Conservation (phyloP, 2,797 vertebrate genomes). For the Myotis myotis region DNA sequence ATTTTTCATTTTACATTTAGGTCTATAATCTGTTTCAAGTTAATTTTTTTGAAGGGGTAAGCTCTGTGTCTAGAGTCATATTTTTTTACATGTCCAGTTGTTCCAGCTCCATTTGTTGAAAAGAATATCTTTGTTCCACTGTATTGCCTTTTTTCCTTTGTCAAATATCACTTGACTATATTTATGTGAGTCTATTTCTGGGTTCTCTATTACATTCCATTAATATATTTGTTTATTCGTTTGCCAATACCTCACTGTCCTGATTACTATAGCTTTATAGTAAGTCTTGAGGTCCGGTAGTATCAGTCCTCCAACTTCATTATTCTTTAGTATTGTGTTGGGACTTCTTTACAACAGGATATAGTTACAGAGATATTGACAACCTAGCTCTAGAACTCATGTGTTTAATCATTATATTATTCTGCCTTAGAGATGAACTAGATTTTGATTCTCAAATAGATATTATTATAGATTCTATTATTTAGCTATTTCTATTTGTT, state of each 20-base stretch:
- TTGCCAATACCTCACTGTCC: background rate
- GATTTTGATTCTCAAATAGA: constrained; percentile 11
- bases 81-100: background rate
- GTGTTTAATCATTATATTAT: background rate
- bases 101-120: background rate
- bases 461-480: background rate
- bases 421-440: background rate
- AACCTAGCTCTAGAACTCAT: background rate
- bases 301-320: background rate
- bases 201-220: background rate
- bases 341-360: background rate
- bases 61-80: no score
- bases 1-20: no score
- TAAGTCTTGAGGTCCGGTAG: background rate
- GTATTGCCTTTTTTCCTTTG: background rate
- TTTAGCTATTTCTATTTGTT: constrained; percentile 5
- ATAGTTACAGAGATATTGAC: background rate
- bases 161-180: background rate
- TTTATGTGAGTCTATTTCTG: background rate
- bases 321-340: background rate
- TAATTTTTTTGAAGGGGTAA: no score
- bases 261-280: background rate
- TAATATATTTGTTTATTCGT: background rate
- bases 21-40: no score
- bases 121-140: background rate